phyloP scores from a whole-genome alignment of 2,113 vertebrate genomes.

The Coreoperca whiteheadi region DNA sequence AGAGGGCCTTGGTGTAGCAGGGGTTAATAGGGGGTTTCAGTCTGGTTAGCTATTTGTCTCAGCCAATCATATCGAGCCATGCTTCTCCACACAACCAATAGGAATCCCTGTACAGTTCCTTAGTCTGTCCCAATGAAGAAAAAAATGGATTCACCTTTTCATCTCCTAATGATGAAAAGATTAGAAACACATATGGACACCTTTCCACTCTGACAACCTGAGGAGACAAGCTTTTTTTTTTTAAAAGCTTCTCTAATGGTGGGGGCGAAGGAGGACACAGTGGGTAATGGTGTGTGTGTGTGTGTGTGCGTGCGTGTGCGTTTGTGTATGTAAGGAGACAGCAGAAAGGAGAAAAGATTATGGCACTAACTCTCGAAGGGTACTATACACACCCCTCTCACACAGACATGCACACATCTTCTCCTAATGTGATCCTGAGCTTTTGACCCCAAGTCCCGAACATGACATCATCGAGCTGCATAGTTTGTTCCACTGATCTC shows the following conservation, averaged over 20 bases:
- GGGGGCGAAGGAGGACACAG: neutral
- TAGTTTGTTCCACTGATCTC: conserved; percentile 73
- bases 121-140: conserved; percentile 27
- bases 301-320: neutral
- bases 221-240: neutral
- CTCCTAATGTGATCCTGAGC: conserved; percentile 50
- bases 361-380: neutral
- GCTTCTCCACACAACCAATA: conserved; percentile 37
- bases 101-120: neutral
- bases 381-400: conserved; percentile 1
- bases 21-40: conserved; percentile 47
- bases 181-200: conserved; percentile 53
- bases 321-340: conserved; percentile 1
- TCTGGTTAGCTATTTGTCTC: conserved; percentile 7
- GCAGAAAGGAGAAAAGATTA: conserved; percentile 1
- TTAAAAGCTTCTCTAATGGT: neutral
- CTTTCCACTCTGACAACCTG: conserved; percentile 15
- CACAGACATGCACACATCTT: neutral
- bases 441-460: conserved; percentile 58
- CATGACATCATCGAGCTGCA: conserved; percentile 70
- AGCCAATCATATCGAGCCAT: conserved; percentile 60
- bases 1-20: conserved; percentile 1
- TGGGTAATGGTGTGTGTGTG: neutral
- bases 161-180: conserved; percentile 49
- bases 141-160: conserved; percentile 71